Base-by-base conservation (phyloP, 2,797 vertebrate species). In the Hemitrygon akajei region DNA sequence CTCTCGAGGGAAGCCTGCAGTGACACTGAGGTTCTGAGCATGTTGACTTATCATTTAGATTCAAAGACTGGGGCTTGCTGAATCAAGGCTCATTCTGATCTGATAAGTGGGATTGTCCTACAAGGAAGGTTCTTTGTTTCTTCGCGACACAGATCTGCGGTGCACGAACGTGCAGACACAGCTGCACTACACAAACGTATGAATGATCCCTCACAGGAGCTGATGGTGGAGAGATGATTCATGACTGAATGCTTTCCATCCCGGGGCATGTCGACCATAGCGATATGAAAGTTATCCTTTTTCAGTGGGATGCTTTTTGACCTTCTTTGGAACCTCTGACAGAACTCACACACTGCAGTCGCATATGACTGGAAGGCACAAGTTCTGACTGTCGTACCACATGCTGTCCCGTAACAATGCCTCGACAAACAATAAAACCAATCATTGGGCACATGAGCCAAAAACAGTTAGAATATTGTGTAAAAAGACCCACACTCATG, bases 301-400 rank as follows among this genome's bases (percentile, higher is more conserved):
- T 87, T 66, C 58, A 87, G 63, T 89, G 20, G n/a, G 30, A 69
- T 69, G 63, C 86, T 69, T 89, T 34, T 37, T 89, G 86, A 87
- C 60, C 84, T 63, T 34, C 16, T 63, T 66, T 87, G 84, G 58
- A 87, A 66, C 16, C 84, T 34, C 84, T 87, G 84, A 89, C 60
- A 89, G 86, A 89, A 69, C 63, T 69, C 86, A 69, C 86, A 89
- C 20, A 63, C 86, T 89, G 86, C 86, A 69, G n/a, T 89, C 86
- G 22, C 10, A 5, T 60, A 30, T 86, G 58, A 69, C 60, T 89
- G 86, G 58, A 69, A 69, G 86, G 86, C 86, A 89, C 63, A 89
- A 89, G n/a, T 89, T 34, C n/a, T 60, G 16, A 63, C 60, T 63
- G 7, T 66, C 63, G 37, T 69, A 89, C 20, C 20, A 34, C 66